phyloP scores from a whole-genome alignment of 2,113 vertebrate genomes.

The Geococcyx californianus region DNA sequence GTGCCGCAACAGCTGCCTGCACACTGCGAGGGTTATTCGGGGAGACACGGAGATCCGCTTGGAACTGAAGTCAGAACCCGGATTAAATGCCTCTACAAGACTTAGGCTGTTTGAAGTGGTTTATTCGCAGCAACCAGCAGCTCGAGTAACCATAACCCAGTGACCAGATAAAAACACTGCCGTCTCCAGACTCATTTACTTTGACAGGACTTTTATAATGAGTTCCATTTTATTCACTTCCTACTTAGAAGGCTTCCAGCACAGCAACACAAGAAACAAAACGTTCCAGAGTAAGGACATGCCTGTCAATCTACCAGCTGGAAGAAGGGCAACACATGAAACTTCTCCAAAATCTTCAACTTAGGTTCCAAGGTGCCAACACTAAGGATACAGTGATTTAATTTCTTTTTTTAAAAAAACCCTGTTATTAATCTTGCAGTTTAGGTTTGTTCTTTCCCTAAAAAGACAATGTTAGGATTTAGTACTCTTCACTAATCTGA shows the following conservation, averaged over 20 bases:
- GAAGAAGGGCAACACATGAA: neutral
- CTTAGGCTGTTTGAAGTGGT: neutral
- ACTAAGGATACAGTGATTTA: neutral
- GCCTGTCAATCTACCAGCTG: neutral
- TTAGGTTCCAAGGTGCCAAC: neutral
- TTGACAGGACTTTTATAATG: neutral
- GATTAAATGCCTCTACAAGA: neutral
- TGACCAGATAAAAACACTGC: neutral
- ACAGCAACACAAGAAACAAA: neutral
- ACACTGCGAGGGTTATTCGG: neutral
- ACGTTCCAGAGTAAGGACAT: neutral
- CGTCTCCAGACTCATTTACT: neutral
- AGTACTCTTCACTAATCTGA: neutral
- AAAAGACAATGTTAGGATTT: neutral
- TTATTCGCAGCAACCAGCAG: neutral
- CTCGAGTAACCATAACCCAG: neutral
- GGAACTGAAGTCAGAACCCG: neutral
- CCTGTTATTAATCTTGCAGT: too few species aligned
- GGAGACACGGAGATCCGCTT: neutral
- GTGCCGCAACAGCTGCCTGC: neutral
- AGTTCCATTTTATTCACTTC: neutral
- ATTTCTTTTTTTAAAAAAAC: accelerated
- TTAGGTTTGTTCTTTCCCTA: neutral
- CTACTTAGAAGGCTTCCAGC: neutral
- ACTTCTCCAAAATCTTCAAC: neutral